Percentiles rank a stretch among this genome's conserved stretches.
Evolutionary conservation across 2,888 invertebrate genomes (phyloP).

Genomic region (Trachelus stipa): DNA sequence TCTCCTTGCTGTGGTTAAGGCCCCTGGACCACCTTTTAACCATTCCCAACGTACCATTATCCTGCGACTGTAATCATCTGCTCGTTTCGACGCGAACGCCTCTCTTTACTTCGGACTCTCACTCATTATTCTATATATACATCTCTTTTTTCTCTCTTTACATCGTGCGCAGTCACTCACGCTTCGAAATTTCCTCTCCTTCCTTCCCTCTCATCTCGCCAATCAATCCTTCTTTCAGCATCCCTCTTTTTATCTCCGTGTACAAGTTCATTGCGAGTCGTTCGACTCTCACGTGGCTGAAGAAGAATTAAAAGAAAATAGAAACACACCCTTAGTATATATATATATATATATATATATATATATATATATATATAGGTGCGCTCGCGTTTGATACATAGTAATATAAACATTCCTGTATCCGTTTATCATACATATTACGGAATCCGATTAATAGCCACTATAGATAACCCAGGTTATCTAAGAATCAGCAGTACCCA

Average conservation of each 20-base stretch:
- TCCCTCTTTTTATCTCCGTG: neutral
- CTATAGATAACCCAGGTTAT: neutral
- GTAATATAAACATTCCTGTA: neutral
- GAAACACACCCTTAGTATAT: neutral
- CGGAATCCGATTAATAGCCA: neutral
- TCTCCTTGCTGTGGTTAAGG: constrained; percentile 20
- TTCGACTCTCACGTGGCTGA: neutral
- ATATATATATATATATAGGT: neutral
- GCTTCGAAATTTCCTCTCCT: neutral
- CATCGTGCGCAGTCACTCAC: neutral
- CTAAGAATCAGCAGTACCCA: neutral
- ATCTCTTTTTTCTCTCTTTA: too few relatives aligned
- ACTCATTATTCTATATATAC: neutral
- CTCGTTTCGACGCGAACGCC: constrained; percentile 40
- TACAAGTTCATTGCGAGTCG: neutral
- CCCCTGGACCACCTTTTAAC: constrained; percentile 36
- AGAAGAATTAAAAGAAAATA: neutral
- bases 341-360: too few relatives aligned
- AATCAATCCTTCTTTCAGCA: neutral
- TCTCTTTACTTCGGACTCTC: constrained; percentile 6
- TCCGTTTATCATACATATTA: neutral
- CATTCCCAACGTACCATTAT: constrained; percentile 46
- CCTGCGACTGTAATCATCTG: constrained; percentile 52
- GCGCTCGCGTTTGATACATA: neutral
- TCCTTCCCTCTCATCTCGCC: constrained; percentile 3